Conservation (phyloP, 2,888 invertebrate species). For the Oxystoma pomonae region DNA sequence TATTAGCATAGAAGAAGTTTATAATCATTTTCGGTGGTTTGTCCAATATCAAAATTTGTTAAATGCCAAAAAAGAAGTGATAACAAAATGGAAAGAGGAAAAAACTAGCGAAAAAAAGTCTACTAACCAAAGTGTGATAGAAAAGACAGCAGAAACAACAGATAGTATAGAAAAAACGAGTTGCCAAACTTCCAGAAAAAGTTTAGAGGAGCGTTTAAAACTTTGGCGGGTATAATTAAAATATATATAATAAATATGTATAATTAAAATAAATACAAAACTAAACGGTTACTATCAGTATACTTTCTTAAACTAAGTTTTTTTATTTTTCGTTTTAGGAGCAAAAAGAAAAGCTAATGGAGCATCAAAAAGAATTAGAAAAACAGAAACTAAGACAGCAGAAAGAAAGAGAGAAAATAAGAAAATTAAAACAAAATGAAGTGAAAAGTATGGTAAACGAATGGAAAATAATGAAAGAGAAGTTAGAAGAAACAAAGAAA, state of each 20-base stretch:
- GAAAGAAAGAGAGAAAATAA: constrained; percentile 30
- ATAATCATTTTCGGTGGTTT: constrained; percentile 52
- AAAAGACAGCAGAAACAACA: background rate
- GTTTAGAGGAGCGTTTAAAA: constrained; percentile 28
- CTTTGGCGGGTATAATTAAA: constrained; percentile 34
- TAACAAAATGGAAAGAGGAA: constrained; percentile 47
- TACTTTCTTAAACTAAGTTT: background rate
- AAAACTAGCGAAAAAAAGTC: constrained; percentile 13
- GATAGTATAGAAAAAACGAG: background rate
- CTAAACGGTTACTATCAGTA: background rate
- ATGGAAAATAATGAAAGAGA: background rate
- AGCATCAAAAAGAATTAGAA: constrained; percentile 30
- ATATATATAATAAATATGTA: background rate
- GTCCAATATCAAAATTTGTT: constrained; percentile 47
- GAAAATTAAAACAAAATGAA: constrained; percentile 32
- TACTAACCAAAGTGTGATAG: no score
- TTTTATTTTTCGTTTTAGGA: constrained; percentile 17
- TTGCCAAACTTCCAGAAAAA: constrained; percentile 5
- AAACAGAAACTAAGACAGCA: constrained; percentile 21
- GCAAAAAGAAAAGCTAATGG: constrained; percentile 41
- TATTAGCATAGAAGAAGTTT: constrained; percentile 42
- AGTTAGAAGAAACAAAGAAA: constrained; percentile 23
- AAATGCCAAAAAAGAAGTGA: constrained; percentile 44
- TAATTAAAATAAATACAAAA: constrained; percentile 7
- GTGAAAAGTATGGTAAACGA: constrained; percentile 21